A percentile compares a stretch with the other conserved stretches of the same genome.
Conservation (phyloP, 1,140 invertebrate species). For the Glossosoma conforme region DNA sequence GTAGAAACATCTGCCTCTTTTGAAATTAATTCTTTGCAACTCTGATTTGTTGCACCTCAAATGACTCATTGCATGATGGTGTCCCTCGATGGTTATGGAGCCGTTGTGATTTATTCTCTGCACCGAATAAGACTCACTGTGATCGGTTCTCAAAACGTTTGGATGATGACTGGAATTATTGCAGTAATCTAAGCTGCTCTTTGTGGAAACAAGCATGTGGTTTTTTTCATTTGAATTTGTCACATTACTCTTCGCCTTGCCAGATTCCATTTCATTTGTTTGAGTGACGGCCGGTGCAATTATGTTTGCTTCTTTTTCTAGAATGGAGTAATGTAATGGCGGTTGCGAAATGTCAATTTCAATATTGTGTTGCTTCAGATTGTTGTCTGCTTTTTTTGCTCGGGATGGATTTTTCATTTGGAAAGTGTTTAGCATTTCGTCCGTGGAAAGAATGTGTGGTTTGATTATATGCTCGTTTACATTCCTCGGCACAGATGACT, state of each 20-base stretch:
- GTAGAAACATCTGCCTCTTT: conserved; percentile 26
- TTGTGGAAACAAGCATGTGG: conserved; percentile 11
- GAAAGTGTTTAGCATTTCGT: conserved; percentile 20
- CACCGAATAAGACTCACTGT: conserved; percentile 7
- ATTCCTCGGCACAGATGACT: conserved; percentile 30
- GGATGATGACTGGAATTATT: conserved; percentile 22
- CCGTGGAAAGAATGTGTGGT: conserved; percentile 17
- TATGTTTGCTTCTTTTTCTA: background rate
- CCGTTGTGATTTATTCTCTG: background rate
- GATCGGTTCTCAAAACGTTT: conserved; percentile 9
- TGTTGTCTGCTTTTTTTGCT: conserved; percentile 4
- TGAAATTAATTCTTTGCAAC: conserved; percentile 18
- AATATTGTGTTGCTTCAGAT: background rate
- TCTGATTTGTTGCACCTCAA: conserved; percentile 28
- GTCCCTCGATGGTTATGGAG: conserved; percentile 11
- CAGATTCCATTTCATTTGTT: background rate
- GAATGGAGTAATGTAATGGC: background rate
- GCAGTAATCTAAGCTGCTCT: conserved; percentile 18
- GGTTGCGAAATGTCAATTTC: conserved; percentile 1
- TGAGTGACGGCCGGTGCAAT: background rate
- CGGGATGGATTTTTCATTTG: conserved; percentile 13
- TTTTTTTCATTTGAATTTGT: conserved; percentile 3
- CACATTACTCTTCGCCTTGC: background rate
- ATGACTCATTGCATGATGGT: conserved; percentile 13
- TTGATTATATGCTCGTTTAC: conserved; percentile 26